Conservation (phyloP, 2,888 invertebrate genomes). For the Anagyrus pseudococci region DNA sequence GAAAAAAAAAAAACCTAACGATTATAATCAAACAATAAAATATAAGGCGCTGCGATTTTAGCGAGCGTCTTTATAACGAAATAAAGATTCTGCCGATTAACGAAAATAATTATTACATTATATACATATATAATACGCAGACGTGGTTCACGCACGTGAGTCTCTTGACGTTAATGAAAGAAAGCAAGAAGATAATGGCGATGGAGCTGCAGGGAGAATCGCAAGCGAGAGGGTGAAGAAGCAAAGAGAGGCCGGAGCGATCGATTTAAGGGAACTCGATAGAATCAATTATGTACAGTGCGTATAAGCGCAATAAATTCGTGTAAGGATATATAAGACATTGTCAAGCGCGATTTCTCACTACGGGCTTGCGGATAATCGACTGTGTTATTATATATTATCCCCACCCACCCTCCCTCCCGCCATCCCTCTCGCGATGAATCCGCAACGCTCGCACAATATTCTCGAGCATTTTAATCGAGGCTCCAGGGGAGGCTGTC, state of each 20-base stretch:
- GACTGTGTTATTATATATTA: too few relatives aligned
- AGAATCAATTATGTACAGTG: slow-evolving; percentile 50
- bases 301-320: slow-evolving; percentile 41
- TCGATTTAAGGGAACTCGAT: slow-evolving; percentile 39
- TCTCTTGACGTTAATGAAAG: neutral
- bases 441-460: too few relatives aligned
- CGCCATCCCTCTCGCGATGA: too few relatives aligned
- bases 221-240: slow-evolving; percentile 3
- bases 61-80: slow-evolving; percentile 18
- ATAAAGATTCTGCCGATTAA: slow-evolving; percentile 32
- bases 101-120: slow-evolving; percentile 23
- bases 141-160: too few relatives aligned
- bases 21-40: slow-evolving; percentile 5
- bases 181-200: slow-evolving; percentile 22
- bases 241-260: neutral
- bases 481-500: too few relatives aligned
- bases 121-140: neutral
- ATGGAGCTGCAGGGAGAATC: neutral
- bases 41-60: slow-evolving; percentile 6
- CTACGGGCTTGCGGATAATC: too few relatives aligned
- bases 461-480: too few relatives aligned
- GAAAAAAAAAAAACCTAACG: too few relatives aligned
- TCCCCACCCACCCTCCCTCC: too few relatives aligned
- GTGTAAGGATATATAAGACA: slow-evolving; percentile 29
- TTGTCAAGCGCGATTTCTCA: too few relatives aligned